Percentiles rank a stretch among this genome's conserved stretches.
Conservation (phyloP, 2,113 vertebrate genomes). For the Ammodytes marinus region DNA sequence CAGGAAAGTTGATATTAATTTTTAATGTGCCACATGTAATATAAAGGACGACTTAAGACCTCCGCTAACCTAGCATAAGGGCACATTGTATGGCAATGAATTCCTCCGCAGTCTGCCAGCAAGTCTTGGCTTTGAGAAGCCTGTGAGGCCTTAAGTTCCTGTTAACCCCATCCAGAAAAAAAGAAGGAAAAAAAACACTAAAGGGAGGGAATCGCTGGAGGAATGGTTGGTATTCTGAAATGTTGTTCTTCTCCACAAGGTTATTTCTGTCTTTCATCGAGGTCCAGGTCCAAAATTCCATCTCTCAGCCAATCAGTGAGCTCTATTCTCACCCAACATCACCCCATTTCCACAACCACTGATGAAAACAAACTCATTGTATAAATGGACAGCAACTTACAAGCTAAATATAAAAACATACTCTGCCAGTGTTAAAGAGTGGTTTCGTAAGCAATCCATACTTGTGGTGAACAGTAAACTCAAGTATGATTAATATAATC, state of each 20-base stretch:
- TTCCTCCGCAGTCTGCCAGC: constrained; percentile 50
- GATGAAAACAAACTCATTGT: background rate
- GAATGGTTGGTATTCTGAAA: constrained; percentile 82
- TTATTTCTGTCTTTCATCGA: constrained; percentile 72
- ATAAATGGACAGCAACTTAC: background rate
- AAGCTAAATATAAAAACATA: background rate
- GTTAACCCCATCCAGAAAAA: constrained; percentile 36
- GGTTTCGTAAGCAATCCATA: background rate
- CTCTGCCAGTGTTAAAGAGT: background rate
- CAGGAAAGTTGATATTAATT: constrained; percentile 27
- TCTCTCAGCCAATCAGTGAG: constrained; percentile 54
- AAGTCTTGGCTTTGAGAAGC: constrained; percentile 42
- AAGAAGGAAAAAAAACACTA: constrained; percentile 33
- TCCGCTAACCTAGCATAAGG: constrained; percentile 61
- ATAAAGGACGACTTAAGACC: constrained; percentile 28
- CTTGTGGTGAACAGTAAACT: background rate
- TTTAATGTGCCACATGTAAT: constrained; percentile 48
- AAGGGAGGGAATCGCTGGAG: constrained; percentile 72
- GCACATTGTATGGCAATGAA: constrained; percentile 63
- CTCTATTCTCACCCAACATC: constrained; percentile 26
- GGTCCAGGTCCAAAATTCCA: constrained; percentile 12
- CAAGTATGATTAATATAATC: constrained; percentile 55
- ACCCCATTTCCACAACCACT: constrained; percentile 35
- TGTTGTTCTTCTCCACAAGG: constrained; percentile 74
- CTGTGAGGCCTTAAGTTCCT: constrained; percentile 56